Conservation (phyloP, 2,888 invertebrate species). For the Gandaritis pyraliata region DNA sequence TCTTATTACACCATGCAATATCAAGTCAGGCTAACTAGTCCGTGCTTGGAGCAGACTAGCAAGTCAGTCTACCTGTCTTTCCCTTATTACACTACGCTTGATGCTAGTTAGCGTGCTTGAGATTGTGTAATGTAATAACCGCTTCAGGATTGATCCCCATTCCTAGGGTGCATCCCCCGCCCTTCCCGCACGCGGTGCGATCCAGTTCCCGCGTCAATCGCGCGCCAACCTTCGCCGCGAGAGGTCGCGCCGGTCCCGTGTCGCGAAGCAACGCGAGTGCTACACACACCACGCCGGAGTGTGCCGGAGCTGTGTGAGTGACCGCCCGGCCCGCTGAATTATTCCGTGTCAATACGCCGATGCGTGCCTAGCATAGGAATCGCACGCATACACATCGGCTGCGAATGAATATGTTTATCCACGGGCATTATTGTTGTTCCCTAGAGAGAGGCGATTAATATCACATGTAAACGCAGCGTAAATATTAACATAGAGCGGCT, state of each 20-base stretch:
- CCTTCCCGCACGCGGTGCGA: constrained; percentile 57
- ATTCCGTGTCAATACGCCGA: constrained; percentile 75
- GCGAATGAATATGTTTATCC: constrained; percentile 76
- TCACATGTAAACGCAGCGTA: constrained; percentile 59
- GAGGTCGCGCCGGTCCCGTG: constrained; percentile 71
- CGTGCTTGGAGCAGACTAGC: no score
- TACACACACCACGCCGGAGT: constrained; percentile 53
- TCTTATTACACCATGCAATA: no score
- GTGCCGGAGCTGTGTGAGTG: constrained; percentile 67
- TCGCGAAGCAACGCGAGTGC: constrained; percentile 65
- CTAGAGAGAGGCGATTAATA: constrained; percentile 67
- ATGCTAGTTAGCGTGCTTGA: no score
- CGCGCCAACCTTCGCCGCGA: constrained; percentile 79
- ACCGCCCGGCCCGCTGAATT: constrained; percentile 64
- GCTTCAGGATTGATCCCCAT: constrained; percentile 63
- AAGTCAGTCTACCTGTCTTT: no score
- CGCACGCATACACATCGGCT: constrained; percentile 59
- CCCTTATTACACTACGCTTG: no score
- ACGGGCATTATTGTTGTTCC: constrained; percentile 69
- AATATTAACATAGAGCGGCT: constrained; percentile 59
- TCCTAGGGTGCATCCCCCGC: constrained; percentile 75
- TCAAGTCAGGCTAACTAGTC: no score
- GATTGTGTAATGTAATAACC: no score
- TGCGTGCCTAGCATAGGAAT: constrained; percentile 76
- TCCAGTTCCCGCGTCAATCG: constrained; percentile 66